Percentiles rank a stretch among this genome's conserved stretches.
These are phyloP conservation scores for Triplophysa siluroides DNA, from an alignment of 2,113 vertebrate genomes.

Conservation along the genomic window DNA sequence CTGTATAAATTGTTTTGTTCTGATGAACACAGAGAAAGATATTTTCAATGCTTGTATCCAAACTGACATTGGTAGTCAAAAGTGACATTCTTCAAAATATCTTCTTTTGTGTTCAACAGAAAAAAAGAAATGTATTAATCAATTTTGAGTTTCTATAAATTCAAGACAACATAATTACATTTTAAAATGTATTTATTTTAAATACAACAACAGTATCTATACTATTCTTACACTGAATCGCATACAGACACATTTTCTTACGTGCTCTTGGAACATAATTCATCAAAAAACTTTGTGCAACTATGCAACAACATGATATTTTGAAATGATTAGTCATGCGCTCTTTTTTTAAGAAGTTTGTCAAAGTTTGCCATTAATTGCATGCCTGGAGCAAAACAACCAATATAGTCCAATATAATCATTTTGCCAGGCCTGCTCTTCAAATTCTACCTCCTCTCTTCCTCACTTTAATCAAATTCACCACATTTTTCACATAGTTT, in stretches of 20 bases:
- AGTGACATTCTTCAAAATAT: too few relatives aligned
- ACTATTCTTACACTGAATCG: neutral
- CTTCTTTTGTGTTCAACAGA: too few relatives aligned
- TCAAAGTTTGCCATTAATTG: neutral
- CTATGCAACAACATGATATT: slow-evolving; percentile 8
- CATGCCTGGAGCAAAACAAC: slow-evolving; percentile 23
- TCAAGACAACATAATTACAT: too few relatives aligned
- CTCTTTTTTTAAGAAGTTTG: neutral
- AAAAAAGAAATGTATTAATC: too few relatives aligned
- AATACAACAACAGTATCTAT: neutral
- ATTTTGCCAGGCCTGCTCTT: slow-evolving; percentile 35
- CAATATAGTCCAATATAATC: slow-evolving; percentile 43
- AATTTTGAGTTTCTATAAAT: too few relatives aligned
- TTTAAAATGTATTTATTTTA: neutral
- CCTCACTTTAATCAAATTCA: slow-evolving; percentile 56
- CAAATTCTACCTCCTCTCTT: slow-evolving; percentile 47
- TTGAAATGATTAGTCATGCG: neutral
- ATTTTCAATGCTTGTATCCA: too few relatives aligned
- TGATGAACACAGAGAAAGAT: too few relatives aligned
- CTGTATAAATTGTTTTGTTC: too few relatives aligned
- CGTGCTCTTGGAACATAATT: neutral
- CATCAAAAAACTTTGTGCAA: slow-evolving; percentile 1
- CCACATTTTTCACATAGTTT: slow-evolving; percentile 54
- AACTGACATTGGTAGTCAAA: too few relatives aligned
- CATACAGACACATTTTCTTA: neutral